A percentile compares a stretch with the other conserved stretches of the same genome.
These are phyloP conservation scores for Umimayanthus chanpuru DNA, from an alignment of 92 coral and sea anemone genomes.

Conservation along the genomic window DNA sequence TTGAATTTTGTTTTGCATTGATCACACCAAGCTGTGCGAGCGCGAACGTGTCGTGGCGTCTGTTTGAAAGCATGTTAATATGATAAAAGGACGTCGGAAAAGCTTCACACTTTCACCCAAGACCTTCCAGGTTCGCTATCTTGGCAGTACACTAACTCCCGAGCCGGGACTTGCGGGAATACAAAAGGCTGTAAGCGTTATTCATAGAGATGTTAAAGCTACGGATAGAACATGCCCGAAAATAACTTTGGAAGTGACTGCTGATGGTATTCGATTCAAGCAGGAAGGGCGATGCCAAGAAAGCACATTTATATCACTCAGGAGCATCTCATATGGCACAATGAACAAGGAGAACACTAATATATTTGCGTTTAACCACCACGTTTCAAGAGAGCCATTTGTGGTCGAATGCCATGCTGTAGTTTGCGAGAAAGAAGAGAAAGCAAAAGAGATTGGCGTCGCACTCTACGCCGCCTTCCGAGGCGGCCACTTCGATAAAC, in stretches of 20 bases:
- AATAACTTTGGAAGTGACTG: slow-evolving; percentile 68
- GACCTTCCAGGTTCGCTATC: slow-evolving; percentile 81
- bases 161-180: slow-evolving; percentile 85
- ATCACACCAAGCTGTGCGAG: neutral
- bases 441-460: slow-evolving; percentile 76
- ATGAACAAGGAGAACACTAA: slow-evolving; percentile 67
- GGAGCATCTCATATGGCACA: slow-evolving; percentile 83
- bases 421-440: slow-evolving; percentile 78
- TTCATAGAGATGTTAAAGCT: slow-evolving; percentile 67
- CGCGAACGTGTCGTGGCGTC: neutral
- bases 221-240: slow-evolving; percentile 81
- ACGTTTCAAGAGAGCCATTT: slow-evolving; percentile 72
- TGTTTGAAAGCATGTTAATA: slow-evolving; percentile 2
- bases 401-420: slow-evolving; percentile 94
- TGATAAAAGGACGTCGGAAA: slow-evolving; percentile 82
- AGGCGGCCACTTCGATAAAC: slow-evolving; percentile 87
- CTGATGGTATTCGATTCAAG: slow-evolving; percentile 74
- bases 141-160: slow-evolving; percentile 71
- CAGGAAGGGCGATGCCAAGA: slow-evolving; percentile 53
- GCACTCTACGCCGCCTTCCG: slow-evolving; percentile 92
- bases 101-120: slow-evolving; percentile 67
- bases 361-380: slow-evolving; percentile 95
- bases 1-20: too few species aligned
- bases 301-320: slow-evolving; percentile 66
- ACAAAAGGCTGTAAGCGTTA: slow-evolving; percentile 72